Percentiles rank a stretch among this genome's conserved stretches.
These are phyloP conservation scores for Antechinus stuartii DNA, from an alignment of 2,113 vertebrate genomes.

Conservation along the genomic window DNA sequence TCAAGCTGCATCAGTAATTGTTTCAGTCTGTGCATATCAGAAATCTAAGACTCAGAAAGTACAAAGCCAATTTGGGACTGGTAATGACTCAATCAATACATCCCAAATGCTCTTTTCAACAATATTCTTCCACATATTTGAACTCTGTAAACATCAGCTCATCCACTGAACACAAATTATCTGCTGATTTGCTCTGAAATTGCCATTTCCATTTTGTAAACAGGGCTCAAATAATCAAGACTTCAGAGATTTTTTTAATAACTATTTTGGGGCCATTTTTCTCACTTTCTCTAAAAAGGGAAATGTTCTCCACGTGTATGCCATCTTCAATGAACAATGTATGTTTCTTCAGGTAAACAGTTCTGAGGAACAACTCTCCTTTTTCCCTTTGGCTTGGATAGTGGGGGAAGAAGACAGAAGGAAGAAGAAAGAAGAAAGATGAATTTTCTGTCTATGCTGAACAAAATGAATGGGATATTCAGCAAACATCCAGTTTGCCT, in stretches of 20 bases:
- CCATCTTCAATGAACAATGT: neutral
- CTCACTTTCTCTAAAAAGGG: neutral
- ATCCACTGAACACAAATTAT: slow-evolving; percentile 26
- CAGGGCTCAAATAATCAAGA: slow-evolving; percentile 25
- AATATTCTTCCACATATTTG: slow-evolving; percentile 34
- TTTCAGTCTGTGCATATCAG: slow-evolving; percentile 71
- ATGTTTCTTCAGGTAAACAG: neutral
- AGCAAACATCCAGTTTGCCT: neutral
- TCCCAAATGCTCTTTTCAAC: slow-evolving; percentile 55
- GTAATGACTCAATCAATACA: slow-evolving; percentile 63
- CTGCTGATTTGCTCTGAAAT: slow-evolving; percentile 29
- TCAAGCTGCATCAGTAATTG: slow-evolving; percentile 76
- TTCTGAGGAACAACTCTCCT: neutral
- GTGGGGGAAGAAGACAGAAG: neutral
- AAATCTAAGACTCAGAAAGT: slow-evolving; percentile 60
- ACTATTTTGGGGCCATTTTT: neutral
- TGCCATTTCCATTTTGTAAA: slow-evolving; percentile 5
- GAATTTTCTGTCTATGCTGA: neutral
- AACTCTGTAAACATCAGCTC: slow-evolving; percentile 30
- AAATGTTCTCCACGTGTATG: neutral
- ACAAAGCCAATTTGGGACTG: slow-evolving; percentile 63
- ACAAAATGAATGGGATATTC: neutral
- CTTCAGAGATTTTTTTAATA: neutral
- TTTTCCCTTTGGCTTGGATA: neutral
- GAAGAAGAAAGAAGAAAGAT: too few relatives aligned